Conservation (phyloP, 2,797 vertebrate species). For the Acanthurus lineatus region DNA sequence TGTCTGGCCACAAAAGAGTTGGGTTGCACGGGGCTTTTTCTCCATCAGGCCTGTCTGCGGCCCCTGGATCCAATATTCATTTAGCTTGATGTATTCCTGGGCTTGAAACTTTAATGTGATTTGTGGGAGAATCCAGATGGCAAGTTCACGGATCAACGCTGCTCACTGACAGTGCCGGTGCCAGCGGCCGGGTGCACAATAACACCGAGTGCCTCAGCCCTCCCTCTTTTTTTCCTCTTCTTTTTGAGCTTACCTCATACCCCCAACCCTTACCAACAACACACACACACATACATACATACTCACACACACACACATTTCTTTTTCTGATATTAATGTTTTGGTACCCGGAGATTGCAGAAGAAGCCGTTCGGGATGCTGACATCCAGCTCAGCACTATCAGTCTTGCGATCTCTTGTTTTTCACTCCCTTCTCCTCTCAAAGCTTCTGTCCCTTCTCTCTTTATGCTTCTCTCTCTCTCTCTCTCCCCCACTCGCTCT, state of each 20-base stretch:
- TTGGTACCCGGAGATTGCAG: conserved; percentile 52
- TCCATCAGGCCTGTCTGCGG: conserved; percentile 82
- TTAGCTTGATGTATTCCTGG: conserved; percentile 89
- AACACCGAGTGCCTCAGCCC: conserved; percentile 75
- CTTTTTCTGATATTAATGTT: conserved; percentile 46
- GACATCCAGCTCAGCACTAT: conserved; percentile 63
- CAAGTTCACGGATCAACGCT: conserved; percentile 87
- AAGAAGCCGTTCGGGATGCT: conserved; percentile 51
- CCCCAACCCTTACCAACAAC: conserved; percentile 34
- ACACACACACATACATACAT: conserved; percentile 7
- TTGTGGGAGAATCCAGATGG: conserved; percentile 90
- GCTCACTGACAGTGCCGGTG: conserved; percentile 85
- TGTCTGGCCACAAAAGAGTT: conserved; percentile 83
- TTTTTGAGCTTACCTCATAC: conserved; percentile 55
- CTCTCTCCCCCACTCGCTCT: background rate
- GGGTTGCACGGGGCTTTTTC: conserved; percentile 74
- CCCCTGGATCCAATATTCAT: conserved; percentile 87
- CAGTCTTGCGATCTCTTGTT: conserved; percentile 60
- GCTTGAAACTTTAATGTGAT: conserved; percentile 90
- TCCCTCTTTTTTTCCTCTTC: conserved; percentile 45
- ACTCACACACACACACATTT: background rate
- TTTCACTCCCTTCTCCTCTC: conserved; percentile 42
- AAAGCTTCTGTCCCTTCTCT: conserved; percentile 29
- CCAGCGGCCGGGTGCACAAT: conserved; percentile 86
- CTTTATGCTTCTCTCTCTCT: background rate